A percentile compares a stretch with the other conserved stretches of the same genome.
phyloP scores from a whole-genome alignment of 1,140 invertebrate genomes.

The Hycleus phaleratus region DNA sequence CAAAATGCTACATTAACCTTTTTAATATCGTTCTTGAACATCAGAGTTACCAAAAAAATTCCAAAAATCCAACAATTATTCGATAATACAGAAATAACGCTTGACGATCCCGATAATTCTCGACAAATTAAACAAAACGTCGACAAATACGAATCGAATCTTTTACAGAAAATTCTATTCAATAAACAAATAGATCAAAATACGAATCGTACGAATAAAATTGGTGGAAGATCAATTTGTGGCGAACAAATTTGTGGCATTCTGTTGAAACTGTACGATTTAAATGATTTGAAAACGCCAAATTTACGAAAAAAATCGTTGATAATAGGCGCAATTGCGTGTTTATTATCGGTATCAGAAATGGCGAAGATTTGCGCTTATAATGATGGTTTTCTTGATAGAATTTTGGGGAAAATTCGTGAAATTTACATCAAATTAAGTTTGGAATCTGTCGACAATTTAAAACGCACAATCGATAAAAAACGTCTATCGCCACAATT shows the following conservation, averaged over 20 bases:
- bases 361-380: slow-evolving; percentile 43
- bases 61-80: too few relatives aligned
- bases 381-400: slow-evolving; percentile 37
- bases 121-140: too few relatives aligned
- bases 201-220: too few relatives aligned
- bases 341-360: slow-evolving; percentile 42
- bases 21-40: too few relatives aligned
- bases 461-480: slow-evolving; percentile 38
- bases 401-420: slow-evolving; percentile 40
- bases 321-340: slow-evolving; percentile 41
- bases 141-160: too few relatives aligned
- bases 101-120: too few relatives aligned
- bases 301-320: slow-evolving; percentile 38
- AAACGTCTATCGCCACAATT: slow-evolving; percentile 44
- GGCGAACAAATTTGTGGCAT: slow-evolving; percentile 32
- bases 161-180: too few relatives aligned
- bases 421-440: slow-evolving; percentile 45
- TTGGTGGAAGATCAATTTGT: too few relatives aligned
- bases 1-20: slow-evolving; percentile 31
- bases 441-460: slow-evolving; percentile 43
- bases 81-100: too few relatives aligned
- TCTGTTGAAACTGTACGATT: slow-evolving; percentile 43
- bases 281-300: slow-evolving; percentile 37
- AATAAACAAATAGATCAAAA: too few relatives aligned
- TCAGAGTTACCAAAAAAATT: too few relatives aligned